A percentile compares a stretch with the other conserved stretches of the same genome.
Evolutionary conservation across 2,797 vertebrate species (phyloP).

Genomic region (Micromesistius poutassou): DNA sequence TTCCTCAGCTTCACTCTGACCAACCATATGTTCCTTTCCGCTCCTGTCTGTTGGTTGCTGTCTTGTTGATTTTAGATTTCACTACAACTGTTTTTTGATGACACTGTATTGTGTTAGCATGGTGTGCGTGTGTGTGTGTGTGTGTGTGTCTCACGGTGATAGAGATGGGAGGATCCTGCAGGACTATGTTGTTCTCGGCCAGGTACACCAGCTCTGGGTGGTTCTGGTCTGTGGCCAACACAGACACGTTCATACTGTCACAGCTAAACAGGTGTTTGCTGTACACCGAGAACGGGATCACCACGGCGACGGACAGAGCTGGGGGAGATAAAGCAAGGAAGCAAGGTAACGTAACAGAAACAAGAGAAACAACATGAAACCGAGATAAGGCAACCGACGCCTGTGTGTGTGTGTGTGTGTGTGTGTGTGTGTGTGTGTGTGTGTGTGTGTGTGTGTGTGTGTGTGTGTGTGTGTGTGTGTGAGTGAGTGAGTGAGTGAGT

Average conservation of each 20-base stretch:
- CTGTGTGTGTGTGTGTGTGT: not conserved
- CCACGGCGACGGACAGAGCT: constrained; percentile 42
- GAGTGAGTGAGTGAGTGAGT: not conserved
- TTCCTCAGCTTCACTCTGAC: not conserved
- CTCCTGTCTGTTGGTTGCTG: not conserved
- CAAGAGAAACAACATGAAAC: not conserved
- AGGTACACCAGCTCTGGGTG: constrained; percentile 44
- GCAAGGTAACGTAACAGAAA: not conserved
- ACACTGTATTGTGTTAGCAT: not conserved
- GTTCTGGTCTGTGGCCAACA: constrained; percentile 47
- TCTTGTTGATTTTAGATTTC: too few relatives aligned
- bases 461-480: too few relatives aligned
- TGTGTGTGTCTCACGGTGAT: constrained; percentile 61
- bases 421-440: not conserved
- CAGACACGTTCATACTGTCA: constrained; percentile 73
- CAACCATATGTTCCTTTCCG: not conserved
- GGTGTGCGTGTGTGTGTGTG: not conserved
- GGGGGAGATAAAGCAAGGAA: constrained; percentile 31
- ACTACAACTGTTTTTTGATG: not conserved
- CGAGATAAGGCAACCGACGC: not conserved
- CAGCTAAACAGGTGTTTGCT: constrained; percentile 44
- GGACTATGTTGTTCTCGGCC: constrained; percentile 66
- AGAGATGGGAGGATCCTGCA: constrained; percentile 60
- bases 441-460: too few relatives aligned
- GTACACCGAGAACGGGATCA: constrained; percentile 67